Evolutionary conservation across 2,888 invertebrate genomes (phyloP).

Genomic region (Idaea straminata): DNA sequence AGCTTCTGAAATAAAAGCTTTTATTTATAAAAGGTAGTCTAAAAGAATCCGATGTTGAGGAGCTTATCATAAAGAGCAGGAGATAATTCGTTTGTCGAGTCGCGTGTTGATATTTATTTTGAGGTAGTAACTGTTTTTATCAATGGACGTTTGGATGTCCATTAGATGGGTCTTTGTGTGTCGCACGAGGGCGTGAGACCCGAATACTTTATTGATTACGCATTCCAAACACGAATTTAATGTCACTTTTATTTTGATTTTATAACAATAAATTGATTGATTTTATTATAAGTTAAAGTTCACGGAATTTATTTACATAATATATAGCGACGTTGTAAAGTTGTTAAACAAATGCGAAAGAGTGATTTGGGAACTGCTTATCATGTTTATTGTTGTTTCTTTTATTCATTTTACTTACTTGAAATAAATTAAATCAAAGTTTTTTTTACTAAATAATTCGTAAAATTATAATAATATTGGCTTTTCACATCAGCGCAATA

Average conservation of each 20-base stretch:
- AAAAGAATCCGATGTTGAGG: constrained; percentile 20
- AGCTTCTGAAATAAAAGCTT: neutral
- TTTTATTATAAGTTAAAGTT: constrained; percentile 21
- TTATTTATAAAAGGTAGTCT: constrained; percentile 3
- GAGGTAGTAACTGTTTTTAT: constrained; percentile 63
- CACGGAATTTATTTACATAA: constrained; percentile 12
- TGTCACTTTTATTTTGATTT: constrained; percentile 29
- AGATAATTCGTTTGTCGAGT: constrained; percentile 40
- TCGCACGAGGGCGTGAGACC: constrained; percentile 46
- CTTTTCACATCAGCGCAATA: too few species aligned
- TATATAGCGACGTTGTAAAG: constrained; percentile 2
- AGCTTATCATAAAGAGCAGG: constrained; percentile 45
- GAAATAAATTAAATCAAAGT: neutral
- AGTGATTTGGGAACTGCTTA: neutral
- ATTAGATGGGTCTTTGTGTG: constrained; percentile 48
- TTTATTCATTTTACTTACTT: neutral
- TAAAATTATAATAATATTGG: neutral
- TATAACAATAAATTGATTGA: constrained; percentile 26
- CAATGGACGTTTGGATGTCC: constrained; percentile 46
- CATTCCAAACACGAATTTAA: constrained; percentile 33
- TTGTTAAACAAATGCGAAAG: neutral
- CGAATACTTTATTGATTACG: constrained; percentile 45
- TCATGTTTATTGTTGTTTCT: neutral
- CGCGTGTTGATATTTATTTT: constrained; percentile 52
- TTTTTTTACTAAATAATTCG: neutral